Base-by-base conservation (phyloP, 2,888 invertebrate genomes). In the Tortrix viridana region DNA sequence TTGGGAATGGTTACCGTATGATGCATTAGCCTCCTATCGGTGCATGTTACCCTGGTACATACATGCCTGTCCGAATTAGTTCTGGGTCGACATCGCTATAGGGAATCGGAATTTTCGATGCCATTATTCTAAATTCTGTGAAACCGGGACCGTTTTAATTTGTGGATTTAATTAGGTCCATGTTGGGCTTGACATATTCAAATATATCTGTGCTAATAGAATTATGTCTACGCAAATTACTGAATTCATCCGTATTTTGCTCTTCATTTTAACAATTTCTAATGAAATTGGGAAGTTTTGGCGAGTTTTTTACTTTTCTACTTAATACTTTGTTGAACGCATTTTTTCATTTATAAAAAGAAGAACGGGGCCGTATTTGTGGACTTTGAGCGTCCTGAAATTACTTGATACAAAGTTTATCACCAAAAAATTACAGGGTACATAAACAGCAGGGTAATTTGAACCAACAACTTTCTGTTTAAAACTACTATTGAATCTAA, bases 31-130 rank as follows among this genome's bases (percentile, higher is more conserved):
- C 58, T 60, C 46, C 69, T 66, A 62, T 68, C 56, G 57, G 52
- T 52, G 63, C 43, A 63, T 63, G 63, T 53, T 53, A 38, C 23
- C 52, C 53, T 58, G 63, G 63, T 63, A 60, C 23, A 22, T 54
- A 76, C 78, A 77, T 72, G 73, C 64, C 67, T 67, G 67, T 65
- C 65, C 64, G 72, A 80, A 81, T 81, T 80, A 77, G 77, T 71
- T 74, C 69, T 67, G 73, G 71, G 71, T 53, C 23, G 56, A 23
- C 41, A 20, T 46, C 43, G 26, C 54, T 54, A 38, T 48, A 14
- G 53, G 63, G 58, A 58, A 53, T 58, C 53, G 46, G 41, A 58
- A 58, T 58, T 57, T 63, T 63, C 63, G 58, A 48, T 58, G 47
- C 41, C 52, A 47, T 46, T 63, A 47, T 46, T 63, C 47, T 41